Evolutionary conservation across 2,113 vertebrate species (phyloP).

Genomic region (Rhodinocichla rosea): DNA sequence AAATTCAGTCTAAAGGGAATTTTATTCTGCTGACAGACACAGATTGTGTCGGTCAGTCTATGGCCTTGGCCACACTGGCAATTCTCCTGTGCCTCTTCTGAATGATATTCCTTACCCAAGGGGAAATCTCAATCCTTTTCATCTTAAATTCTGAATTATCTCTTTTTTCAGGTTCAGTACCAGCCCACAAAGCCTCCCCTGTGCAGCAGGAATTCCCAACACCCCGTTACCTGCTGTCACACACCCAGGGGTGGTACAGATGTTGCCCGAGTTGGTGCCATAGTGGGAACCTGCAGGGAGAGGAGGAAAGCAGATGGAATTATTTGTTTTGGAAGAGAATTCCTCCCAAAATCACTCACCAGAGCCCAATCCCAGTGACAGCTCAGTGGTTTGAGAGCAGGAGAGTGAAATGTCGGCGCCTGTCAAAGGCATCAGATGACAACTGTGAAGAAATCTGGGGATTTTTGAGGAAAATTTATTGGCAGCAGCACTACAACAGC

Average conservation of each 20-base stretch:
- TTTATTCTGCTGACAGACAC: accelerated
- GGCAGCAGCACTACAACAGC: neutral
- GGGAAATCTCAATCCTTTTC: neutral
- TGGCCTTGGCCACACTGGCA: neutral
- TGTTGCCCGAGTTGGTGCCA: constrained; percentile 11
- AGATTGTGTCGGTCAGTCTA: neutral
- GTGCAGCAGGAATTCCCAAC: neutral
- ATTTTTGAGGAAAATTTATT: neutral
- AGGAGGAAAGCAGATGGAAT: neutral
- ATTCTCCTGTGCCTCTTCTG: neutral
- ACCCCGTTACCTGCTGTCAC: constrained; percentile 84
- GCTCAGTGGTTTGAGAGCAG: neutral
- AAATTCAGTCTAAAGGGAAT: neutral
- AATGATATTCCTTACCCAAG: neutral
- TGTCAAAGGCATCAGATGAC: neutral
- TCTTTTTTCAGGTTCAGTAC: neutral
- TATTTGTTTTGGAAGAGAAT: neutral
- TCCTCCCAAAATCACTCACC: neutral
- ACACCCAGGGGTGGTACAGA: constrained; percentile 86
- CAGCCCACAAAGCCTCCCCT: neutral
- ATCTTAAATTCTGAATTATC: neutral
- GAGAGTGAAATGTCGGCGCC: neutral
- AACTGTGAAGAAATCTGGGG: neutral
- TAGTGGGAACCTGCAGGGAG: constrained; percentile 69
- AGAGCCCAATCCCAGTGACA: neutral